A percentile compares a stretch with the other conserved stretches of the same genome.
These are phyloP conservation scores for Schizopygopsis malacanthus DNA, from an alignment of 2,797 vertebrate genomes.

Conservation along the genomic window DNA sequence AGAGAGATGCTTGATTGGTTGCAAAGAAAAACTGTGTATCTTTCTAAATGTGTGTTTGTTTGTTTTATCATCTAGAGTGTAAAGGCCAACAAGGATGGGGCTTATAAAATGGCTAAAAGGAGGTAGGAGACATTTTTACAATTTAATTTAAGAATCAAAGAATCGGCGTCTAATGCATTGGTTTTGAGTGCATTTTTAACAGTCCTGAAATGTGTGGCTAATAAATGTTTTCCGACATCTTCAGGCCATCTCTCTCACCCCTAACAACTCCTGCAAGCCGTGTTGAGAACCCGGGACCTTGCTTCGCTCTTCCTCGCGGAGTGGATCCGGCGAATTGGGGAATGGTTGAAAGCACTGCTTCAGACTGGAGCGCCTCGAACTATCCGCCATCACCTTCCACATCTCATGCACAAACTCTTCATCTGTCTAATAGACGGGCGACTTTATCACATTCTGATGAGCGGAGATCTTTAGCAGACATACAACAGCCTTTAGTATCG, in stretches of 20 bases:
- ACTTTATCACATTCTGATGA: constrained; percentile 19
- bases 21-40: background rate
- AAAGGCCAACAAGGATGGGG: constrained; percentile 16
- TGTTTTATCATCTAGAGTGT: constrained; percentile 27
- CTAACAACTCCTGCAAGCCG: constrained; percentile 30
- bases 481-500: constrained; percentile 31
- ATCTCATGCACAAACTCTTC: constrained; percentile 19
- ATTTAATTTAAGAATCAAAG: background rate
- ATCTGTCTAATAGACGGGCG: constrained; percentile 44
- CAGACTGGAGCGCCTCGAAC: constrained; percentile 29
- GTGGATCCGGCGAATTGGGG: constrained; percentile 29
- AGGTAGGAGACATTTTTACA: constrained; percentile 25
- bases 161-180: background rate
- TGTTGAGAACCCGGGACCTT: constrained; percentile 26
- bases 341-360: constrained; percentile 10
- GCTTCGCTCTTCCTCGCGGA: constrained; percentile 20
- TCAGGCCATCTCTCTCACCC: constrained; percentile 49
- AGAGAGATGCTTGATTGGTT: background rate
- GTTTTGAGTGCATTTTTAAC: background rate
- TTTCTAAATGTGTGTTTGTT: constrained; percentile 10
- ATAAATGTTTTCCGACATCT: constrained; percentile 22
- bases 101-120: constrained; percentile 25
- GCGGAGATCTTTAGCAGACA: constrained; percentile 32
- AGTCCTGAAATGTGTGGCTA: background rate
- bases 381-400: constrained; percentile 11